Evolutionary conservation across 2,113 vertebrate species (phyloP).

Genomic region (Recurvirostra avosetta): DNA sequence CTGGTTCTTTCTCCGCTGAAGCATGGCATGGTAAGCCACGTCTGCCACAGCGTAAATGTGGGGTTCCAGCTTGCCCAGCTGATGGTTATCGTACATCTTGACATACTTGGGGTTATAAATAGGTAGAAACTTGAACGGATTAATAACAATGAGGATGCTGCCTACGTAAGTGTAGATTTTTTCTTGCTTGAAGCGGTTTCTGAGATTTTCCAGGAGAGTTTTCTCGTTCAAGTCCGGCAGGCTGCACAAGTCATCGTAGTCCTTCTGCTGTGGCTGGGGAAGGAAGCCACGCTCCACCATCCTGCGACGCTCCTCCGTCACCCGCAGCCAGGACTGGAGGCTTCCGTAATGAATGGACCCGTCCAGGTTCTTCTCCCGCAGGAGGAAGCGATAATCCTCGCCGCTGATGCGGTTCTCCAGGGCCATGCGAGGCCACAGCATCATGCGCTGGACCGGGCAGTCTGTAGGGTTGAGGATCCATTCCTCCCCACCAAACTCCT

Average conservation of each 20-base stretch:
- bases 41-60: constrained; percentile 98
- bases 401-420: constrained; percentile 89
- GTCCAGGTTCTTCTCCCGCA: constrained; percentile 94
- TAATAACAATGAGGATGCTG: constrained; percentile 97
- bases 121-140: constrained; percentile 97
- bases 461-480: constrained; percentile 98
- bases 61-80: constrained; percentile 92
- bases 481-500: constrained; percentile 97
- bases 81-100: constrained; percentile 98
- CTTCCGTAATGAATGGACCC: constrained; percentile 96
- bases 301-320: constrained; percentile 90
- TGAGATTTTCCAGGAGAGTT: constrained; percentile 93
- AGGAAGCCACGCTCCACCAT: constrained; percentile 94
- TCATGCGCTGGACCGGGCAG: constrained; percentile 96
- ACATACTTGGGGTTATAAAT: constrained; percentile 99
- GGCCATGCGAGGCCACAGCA: constrained; percentile 96
- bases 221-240: constrained; percentile 93
- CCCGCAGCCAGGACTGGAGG: constrained; percentile 94
- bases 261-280: constrained; percentile 88
- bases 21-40: constrained; percentile 96
- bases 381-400: constrained; percentile 95
- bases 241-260: constrained; percentile 90
- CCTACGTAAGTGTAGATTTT: constrained; percentile 98
- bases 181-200: constrained; percentile 93
- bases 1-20: constrained; percentile 91